Evolutionary conservation across 2,113 vertebrate genomes (phyloP).

Genomic region (Melanerpes aurifrons): DNA sequence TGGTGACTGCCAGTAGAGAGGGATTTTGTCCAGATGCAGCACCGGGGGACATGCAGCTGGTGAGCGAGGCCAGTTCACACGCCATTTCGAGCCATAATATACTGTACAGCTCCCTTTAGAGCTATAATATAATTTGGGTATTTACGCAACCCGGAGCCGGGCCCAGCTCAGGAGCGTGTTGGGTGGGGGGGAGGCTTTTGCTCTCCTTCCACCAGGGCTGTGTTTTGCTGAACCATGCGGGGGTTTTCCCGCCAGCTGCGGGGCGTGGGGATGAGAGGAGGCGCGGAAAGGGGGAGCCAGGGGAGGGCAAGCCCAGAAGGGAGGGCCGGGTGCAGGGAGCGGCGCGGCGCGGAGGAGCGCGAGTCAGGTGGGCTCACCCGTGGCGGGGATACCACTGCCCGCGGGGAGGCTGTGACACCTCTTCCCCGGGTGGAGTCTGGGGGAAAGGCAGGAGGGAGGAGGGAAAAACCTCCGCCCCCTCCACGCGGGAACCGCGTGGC

Average conservation of each 20-base stretch:
- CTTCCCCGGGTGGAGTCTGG: background rate
- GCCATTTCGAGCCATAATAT: background rate
- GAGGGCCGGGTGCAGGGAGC: rapidly evolving
- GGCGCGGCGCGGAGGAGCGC: background rate
- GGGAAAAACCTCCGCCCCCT: background rate
- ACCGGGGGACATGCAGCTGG: background rate
- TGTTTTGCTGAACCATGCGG: background rate
- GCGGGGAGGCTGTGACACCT: too few species aligned
- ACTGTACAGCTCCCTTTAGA: rapidly evolving
- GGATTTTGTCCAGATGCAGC: background rate
- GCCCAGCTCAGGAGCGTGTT: rapidly evolving
- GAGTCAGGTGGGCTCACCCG: background rate
- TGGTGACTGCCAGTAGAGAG: background rate
- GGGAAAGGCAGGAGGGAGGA: too few species aligned
- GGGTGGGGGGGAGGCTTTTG: too few species aligned
- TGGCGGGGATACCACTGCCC: background rate
- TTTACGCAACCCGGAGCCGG: background rate
- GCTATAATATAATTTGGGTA: rapidly evolving
- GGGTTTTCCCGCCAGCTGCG: background rate
- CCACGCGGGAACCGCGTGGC: conserved; percentile 1
- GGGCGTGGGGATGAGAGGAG: background rate
- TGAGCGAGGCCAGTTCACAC: rapidly evolving
- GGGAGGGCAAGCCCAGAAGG: background rate
- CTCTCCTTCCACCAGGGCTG: rapidly evolving
- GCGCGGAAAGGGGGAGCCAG: background rate